A percentile compares a stretch with the other conserved stretches of the same genome.
Conservation (phyloP, 2,888 invertebrate species). For the Mechanitis messenoides region DNA sequence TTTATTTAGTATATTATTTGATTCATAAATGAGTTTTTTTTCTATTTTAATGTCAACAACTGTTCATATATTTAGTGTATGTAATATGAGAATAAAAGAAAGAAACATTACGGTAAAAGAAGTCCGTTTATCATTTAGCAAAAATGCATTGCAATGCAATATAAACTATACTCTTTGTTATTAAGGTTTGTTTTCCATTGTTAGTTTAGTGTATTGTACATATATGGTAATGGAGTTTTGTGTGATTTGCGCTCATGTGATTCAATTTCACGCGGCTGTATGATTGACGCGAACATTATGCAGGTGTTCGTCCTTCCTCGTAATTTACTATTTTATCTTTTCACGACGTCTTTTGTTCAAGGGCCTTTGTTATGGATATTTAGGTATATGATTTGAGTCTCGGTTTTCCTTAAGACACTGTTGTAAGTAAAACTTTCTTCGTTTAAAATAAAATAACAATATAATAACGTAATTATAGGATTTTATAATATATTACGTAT, state of each 20-base stretch:
- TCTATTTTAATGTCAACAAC: background rate
- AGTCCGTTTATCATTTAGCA: constrained; percentile 41
- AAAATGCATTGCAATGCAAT: constrained; percentile 19
- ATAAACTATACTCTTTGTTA: constrained; percentile 28
- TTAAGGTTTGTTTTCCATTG: constrained; percentile 36
- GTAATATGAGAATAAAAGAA: constrained; percentile 28
- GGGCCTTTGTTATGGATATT: background rate
- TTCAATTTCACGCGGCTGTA: constrained; percentile 69
- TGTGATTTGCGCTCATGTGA: constrained; percentile 71
- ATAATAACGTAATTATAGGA: too few species aligned
- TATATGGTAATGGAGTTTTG: constrained; percentile 53
- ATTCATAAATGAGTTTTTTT: background rate
- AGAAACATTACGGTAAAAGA: constrained; percentile 36
- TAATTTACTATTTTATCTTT: constrained; percentile 61
- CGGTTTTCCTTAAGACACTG: background rate
- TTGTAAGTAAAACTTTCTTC: too few species aligned
- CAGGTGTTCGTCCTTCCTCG: constrained; percentile 48
- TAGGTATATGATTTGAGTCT: background rate
- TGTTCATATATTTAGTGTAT: constrained; percentile 2
- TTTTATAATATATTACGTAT: too few species aligned
- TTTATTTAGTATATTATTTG: background rate
- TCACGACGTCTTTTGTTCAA: constrained; percentile 27
- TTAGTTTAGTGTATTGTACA: constrained; percentile 39
- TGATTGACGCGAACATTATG: constrained; percentile 69
- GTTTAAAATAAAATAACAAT: too few species aligned